Evolutionary conservation across 2,888 invertebrate genomes (phyloP), one percentile per base, ranked within the genome.

Genomic region (Dioctria rufipes): DNA sequence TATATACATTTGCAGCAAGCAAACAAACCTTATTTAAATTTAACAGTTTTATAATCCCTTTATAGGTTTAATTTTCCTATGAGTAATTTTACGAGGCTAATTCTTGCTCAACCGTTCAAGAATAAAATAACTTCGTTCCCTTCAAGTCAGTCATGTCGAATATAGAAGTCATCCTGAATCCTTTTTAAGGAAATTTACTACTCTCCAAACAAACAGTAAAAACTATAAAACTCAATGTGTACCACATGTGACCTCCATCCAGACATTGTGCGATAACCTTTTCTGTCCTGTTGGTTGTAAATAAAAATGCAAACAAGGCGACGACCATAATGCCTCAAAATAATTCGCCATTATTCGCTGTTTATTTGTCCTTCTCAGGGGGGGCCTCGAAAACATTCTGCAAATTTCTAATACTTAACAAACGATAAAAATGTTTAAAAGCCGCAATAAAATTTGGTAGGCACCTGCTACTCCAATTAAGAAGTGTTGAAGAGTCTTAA

Each of bases 271-370:
- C 61, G 37, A 66, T 42, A 73, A 63, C 54, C 71, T 67, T 71
- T 65, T 67, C 46, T 65, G 51, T 66, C 77, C 39, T 71, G 51
- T 54, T 54, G 66, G 66, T 60, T 73, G 65, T 80, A 81, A 81
- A 81, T 71, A 80, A 80, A 81, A 81, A 81, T 73, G 75, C 81
- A 81, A 81, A 81, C 79, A 81, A 73, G 63, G 67, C 79, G 71
- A 81, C 75, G 66, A 79, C 79, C 73, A 65, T 81, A 79, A 81
- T 81, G 65, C 69, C 78, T 58, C 67, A 54, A 66, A 49, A 80
- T 81, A 81, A 81, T 81, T 81, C 75, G 79, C 73, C 66, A 81
- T 81, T 81, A 81, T 81, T 81, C 73, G 75, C 81, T 79, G 81
- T 81, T 81, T 81, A 81, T 81, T 81, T 81, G 79, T 66, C 60